Evolutionary conservation across 2,888 invertebrate genomes (phyloP).

Genomic region (Pantelozetes paolii): DNA sequence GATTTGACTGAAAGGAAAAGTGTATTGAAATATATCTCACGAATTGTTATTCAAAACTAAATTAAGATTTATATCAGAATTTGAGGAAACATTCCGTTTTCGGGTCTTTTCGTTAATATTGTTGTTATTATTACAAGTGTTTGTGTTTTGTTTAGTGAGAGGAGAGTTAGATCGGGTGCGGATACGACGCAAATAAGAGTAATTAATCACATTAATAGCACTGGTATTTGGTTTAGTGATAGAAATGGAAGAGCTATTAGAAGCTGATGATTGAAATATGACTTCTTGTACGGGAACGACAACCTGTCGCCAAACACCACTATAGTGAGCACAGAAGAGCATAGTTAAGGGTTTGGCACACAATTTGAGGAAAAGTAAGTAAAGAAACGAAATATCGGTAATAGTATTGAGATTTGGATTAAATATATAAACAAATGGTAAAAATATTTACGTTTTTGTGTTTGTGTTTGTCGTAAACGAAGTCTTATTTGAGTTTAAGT

Average conservation of each 20-base stretch:
- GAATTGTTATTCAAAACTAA: neutral
- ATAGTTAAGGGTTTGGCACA: neutral
- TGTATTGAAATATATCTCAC: neutral
- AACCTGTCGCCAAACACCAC: slow-evolving; percentile 38
- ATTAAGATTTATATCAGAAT: slow-evolving; percentile 31
- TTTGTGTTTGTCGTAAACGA: neutral
- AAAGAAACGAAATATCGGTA: too few species aligned
- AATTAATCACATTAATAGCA: neutral
- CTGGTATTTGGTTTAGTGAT: neutral
- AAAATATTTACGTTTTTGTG: slow-evolving; percentile 9
- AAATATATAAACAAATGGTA: neutral
- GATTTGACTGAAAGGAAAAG: neutral
- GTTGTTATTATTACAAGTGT: neutral
- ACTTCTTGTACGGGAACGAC: slow-evolving; percentile 39
- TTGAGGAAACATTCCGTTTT: neutral
- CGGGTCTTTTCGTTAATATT: slow-evolving; percentile 6
- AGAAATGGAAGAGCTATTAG: neutral
- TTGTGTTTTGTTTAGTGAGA: neutral
- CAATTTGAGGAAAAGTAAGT: neutral
- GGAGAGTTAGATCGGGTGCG: slow-evolving; percentile 39
- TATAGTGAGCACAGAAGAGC: neutral
- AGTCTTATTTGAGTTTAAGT: neutral
- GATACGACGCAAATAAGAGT: slow-evolving; percentile 1
- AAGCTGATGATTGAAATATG: neutral
- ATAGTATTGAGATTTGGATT: too few species aligned